A percentile compares a stretch with the other conserved stretches of the same genome.
phyloP scores from a whole-genome alignment of 1,140 invertebrate species.

The Drosophila persimilis region DNA sequence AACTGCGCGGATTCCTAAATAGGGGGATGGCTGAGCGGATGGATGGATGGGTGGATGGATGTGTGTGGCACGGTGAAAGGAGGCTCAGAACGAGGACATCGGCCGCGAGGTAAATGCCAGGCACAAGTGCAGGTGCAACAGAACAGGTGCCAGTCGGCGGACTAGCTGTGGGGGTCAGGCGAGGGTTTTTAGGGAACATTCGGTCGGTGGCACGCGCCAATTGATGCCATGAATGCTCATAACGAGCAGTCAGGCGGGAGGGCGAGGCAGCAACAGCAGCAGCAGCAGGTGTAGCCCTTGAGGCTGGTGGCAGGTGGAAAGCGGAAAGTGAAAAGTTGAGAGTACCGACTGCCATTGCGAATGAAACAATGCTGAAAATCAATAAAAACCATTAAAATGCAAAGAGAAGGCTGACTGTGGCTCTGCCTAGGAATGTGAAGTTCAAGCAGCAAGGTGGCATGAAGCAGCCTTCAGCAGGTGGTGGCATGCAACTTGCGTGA shows the following conservation, averaged over 20 bases:
- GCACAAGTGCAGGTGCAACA: conserved; percentile 38
- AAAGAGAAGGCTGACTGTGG: conserved; percentile 46
- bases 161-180: conserved; percentile 23
- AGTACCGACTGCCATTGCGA: conserved; percentile 23
- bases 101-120: conserved; percentile 39
- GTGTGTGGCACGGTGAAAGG: background rate
- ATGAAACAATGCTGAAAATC: conserved; percentile 65
- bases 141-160: background rate
- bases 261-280: background rate
- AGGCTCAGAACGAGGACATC: conserved; percentile 35
- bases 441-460: conserved; percentile 70
- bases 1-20: conserved; percentile 43
- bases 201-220: conserved; percentile 57
- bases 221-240: conserved; percentile 70
- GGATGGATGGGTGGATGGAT: background rate
- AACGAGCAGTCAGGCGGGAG: conserved; percentile 41
- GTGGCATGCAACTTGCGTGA: conserved; percentile 60
- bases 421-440: conserved; percentile 63
- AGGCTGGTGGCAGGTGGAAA: conserved; percentile 9
- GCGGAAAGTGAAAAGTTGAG: background rate
- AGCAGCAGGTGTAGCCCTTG: conserved; percentile 8
- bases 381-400: conserved; percentile 79
- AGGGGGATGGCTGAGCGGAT: background rate
- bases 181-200: conserved; percentile 26
- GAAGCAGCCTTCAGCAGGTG: background rate